Evolutionary conservation across 2,888 invertebrate genomes (phyloP), one percentile per base, ranked within the genome.

Genomic region (Mimachlamys varia): DNA sequence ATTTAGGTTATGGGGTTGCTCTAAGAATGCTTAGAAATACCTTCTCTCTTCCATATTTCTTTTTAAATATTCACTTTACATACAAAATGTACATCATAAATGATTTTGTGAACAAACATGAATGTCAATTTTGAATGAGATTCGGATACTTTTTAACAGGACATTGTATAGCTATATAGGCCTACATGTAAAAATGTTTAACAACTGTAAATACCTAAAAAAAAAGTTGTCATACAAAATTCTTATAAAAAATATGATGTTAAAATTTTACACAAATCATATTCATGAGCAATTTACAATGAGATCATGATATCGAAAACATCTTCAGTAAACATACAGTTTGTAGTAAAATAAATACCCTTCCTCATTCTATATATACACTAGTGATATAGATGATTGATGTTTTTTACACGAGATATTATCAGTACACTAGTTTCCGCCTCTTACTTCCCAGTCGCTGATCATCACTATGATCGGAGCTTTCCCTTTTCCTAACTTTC

Each of bases 331-430:
- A 58, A 19, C n/a, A n/a, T 58, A 58, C 76, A 76, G 4, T 76
- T 76, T 76, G 76, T 33, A 22, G 19, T 58, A 76, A 76, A 76
- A 76, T 76, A 76, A 76, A 76, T 76, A 76, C 27, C 10, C 76
- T 33, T 44, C 44, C 62, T 62, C 62, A 62, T 22, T 44, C 44
- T 62, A 5, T 62, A 62, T 62, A 62, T n/a, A 62, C 62, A 62
- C 62, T 17, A 22, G 3, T n/a, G n/a, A n/a, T n/a, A n/a, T n/a
- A n/a, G n/a, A 62, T n/a, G 17, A 62, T 7, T 44, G 44, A 44
- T 44, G 10, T 4, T 0, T 62, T 33, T 76, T 33, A 27, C 27
- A 33, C 12, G 27, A 3, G 33, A 76, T 12, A 76, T 4, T 33
- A 33, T 76, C 33, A 76, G 33, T 76, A 76, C 76, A 76, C 76